Conservation (phyloP, 1,140 invertebrate species). For the Heliothis subflexa region DNA sequence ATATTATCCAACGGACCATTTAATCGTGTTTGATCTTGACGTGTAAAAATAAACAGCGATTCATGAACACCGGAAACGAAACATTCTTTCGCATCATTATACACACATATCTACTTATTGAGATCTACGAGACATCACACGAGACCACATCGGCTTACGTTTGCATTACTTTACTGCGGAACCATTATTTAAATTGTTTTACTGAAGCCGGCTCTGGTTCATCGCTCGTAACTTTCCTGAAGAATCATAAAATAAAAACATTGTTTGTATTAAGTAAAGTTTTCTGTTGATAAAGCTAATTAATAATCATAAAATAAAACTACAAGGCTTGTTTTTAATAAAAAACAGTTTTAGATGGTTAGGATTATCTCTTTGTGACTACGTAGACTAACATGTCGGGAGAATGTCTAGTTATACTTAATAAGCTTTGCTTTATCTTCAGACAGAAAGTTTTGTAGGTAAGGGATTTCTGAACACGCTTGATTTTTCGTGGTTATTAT, state of each 20-base stretch:
- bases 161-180: background rate
- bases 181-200: conserved; percentile 24
- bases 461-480: too few relatives aligned
- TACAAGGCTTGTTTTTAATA: background rate
- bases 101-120: conserved; percentile 10
- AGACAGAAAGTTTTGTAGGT: too few relatives aligned
- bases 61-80: conserved; percentile 41
- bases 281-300: background rate
- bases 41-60: conserved; percentile 41
- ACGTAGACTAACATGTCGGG: too few relatives aligned
- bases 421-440: too few relatives aligned
- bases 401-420: too few relatives aligned
- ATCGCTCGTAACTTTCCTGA: conserved; percentile 15
- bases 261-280: conserved; percentile 3
- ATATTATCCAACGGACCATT: conserved; percentile 24
- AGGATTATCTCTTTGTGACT: background rate
- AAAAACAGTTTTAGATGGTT: background rate
- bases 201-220: conserved; percentile 10
- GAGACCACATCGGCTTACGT: background rate
- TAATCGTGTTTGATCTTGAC: conserved; percentile 34
- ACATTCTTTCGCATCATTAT: conserved; percentile 39
- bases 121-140: conserved; percentile 22
- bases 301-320: conserved; percentile 15
- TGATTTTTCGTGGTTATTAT: too few relatives aligned
- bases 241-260: conserved; percentile 22